These are phyloP conservation scores for Willisornis vidua DNA, from an alignment of 2,113 vertebrate species.

Conservation along the genomic window DNA sequence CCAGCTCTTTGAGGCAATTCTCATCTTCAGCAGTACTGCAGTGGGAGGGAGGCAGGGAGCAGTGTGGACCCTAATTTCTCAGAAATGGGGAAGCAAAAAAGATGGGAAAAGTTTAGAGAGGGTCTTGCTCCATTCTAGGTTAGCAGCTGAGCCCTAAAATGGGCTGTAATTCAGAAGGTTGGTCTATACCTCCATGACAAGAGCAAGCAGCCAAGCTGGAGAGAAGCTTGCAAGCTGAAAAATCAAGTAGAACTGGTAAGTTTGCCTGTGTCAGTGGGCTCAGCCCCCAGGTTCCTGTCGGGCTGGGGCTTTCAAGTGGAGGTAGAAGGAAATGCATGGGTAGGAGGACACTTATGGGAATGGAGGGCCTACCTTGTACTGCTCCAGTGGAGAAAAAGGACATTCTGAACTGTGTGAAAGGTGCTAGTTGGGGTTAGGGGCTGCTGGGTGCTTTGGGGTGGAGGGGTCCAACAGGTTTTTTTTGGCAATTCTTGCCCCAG, in stretches of 20 bases:
- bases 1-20: neutral
- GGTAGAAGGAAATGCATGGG: neutral
- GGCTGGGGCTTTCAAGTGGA: neutral
- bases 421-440: neutral
- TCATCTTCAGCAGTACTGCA: neutral
- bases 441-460: neutral
- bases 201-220: neutral
- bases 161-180: neutral
- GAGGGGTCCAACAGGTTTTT: neutral
- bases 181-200: neutral
- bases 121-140: neutral
- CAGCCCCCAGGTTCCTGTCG: rapidly evolving
- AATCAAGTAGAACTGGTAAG: neutral
- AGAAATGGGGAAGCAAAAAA: neutral
- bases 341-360: neutral
- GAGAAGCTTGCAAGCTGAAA: neutral
- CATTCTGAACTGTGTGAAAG: neutral
- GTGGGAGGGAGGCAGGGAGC: neutral
- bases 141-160: neutral
- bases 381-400: neutral
- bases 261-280: neutral
- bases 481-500: neutral
- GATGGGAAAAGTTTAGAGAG: neutral
- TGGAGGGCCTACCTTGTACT: rapidly evolving
- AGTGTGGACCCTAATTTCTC: neutral